Base-by-base conservation (phyloP, 2,113 vertebrate species). In the Abramis brama region DNA sequence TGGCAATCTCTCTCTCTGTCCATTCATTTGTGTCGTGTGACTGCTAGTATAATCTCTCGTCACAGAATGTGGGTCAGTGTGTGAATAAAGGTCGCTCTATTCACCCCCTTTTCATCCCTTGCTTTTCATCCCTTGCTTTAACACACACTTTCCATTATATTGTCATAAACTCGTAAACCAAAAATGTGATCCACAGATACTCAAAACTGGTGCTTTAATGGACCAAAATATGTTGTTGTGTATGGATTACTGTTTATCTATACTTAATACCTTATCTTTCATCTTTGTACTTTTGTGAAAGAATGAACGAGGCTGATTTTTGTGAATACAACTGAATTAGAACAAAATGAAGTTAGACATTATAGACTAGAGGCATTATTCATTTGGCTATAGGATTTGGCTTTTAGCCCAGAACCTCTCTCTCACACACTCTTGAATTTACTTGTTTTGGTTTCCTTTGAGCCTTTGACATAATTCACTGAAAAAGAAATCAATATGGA, bases 51-150 rank as follows among this genome's bases (percentile, higher is more conserved):
- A 73, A 80, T 86, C 77, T 80, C 52, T 80, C 62, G 59, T 85
- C 55, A 76, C 27, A 27, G 84, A 79, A 88, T 88, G 30, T 86
- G 87, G 87, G 87, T 86, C 87, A 88, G 80, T 86, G 55, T 78
- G 83, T 70, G 62, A 75, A 43, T 52, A 52, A 83, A 50, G 82
- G 76, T 64, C 15, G 39, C 77, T 43, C 27, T 73, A 13, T 73
- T 75, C 66, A 71, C 71, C 10, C 59, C 13, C 25, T 70, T 36
- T 45, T 23, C 5, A 23, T 68, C 60, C 71, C n/a, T n/a, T 64
- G n/a, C 9, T 62, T 57, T 73, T 23, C 5, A 23, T 68, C 60
- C 71, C n/a, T n/a, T 64, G n/a, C 9, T 62, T 57, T 73, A 4
- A 13, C 8, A 2, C 2, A 59, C 23, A 12, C n/a, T 15, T 68